Conservation (phyloP, 2,113 vertebrate species). For the Anas platyrhynchos region DNA sequence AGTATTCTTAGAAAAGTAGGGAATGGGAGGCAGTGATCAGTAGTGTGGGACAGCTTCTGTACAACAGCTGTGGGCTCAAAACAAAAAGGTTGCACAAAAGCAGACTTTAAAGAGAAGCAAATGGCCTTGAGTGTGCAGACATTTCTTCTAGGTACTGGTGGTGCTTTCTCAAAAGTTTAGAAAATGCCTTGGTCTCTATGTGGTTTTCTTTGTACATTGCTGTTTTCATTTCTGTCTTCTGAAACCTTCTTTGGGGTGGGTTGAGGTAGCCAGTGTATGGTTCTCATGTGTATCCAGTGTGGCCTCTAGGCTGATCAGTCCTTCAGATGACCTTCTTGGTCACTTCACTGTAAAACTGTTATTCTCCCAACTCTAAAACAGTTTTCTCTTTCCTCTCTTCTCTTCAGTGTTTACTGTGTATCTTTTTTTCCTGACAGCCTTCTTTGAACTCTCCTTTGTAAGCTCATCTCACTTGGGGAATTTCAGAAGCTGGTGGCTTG, state of each 20-base stretch:
- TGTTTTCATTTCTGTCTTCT: not conserved
- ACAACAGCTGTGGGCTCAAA: not conserved
- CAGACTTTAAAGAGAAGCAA: not conserved
- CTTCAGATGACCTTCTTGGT: not conserved
- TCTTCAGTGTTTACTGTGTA: not conserved
- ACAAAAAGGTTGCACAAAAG: not conserved
- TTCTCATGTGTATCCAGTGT: not conserved
- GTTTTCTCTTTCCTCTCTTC: not conserved
- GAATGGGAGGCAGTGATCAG: not conserved
- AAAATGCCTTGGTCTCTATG: not conserved
- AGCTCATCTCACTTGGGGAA: not conserved
- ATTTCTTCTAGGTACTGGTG: not conserved
- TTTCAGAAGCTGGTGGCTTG: not conserved
- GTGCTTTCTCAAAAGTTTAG: not conserved
- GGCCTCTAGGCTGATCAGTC: not conserved
- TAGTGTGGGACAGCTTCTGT: accelerated
- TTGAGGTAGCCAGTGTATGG: not conserved
- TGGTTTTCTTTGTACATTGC: not conserved
- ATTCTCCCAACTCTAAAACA: not conserved
- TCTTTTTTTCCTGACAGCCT: not conserved
- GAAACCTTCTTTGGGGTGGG: not conserved
- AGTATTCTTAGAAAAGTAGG: not conserved
- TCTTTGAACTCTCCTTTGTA: not conserved
- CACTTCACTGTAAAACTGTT: not conserved
- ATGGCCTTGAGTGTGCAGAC: not conserved